These are phyloP conservation scores for Sebastes trivittatus DNA, from an alignment of 2,797 vertebrate species.

Conservation along the genomic window DNA sequence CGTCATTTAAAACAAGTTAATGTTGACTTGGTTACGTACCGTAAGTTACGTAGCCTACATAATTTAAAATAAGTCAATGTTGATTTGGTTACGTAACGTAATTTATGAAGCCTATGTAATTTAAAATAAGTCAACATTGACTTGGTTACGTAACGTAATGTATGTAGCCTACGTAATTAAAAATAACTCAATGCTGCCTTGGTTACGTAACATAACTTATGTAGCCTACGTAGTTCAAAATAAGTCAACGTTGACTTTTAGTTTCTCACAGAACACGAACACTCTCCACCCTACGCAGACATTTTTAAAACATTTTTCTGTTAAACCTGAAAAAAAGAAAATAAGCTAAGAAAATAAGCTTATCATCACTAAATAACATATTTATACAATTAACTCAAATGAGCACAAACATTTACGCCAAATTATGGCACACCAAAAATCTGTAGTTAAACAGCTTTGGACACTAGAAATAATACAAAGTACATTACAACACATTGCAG, in stretches of 20 bases:
- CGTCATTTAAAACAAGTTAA: neutral
- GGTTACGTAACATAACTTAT: too few species aligned
- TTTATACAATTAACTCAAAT: neutral
- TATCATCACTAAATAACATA: neutral
- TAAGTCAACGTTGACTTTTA: too few species aligned
- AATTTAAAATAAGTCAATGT: neutral
- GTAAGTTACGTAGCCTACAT: neutral
- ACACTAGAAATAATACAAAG: neutral
- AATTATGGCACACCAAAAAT: neutral
- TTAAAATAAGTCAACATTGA: too few species aligned
- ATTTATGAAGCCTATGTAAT: fast-evolving
- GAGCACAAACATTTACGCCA: neutral
- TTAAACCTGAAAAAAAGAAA: too few species aligned
- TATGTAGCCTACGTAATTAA: too few species aligned
- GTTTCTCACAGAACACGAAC: too few species aligned
- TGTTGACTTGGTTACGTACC: too few species aligned
- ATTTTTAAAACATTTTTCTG: too few species aligned
- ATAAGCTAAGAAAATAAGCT: neutral
- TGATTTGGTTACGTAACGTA: fast-evolving
- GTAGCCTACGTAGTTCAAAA: too few species aligned
- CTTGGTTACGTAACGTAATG: fast-evolving
- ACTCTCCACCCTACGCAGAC: too few species aligned
- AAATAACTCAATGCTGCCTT: too few species aligned
- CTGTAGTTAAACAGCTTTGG: neutral
- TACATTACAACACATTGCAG: neutral